Percentiles rank a stretch among this genome's conserved stretches.
Conservation (phyloP, 1,140 invertebrate species). For the Capitella teleta region DNA sequence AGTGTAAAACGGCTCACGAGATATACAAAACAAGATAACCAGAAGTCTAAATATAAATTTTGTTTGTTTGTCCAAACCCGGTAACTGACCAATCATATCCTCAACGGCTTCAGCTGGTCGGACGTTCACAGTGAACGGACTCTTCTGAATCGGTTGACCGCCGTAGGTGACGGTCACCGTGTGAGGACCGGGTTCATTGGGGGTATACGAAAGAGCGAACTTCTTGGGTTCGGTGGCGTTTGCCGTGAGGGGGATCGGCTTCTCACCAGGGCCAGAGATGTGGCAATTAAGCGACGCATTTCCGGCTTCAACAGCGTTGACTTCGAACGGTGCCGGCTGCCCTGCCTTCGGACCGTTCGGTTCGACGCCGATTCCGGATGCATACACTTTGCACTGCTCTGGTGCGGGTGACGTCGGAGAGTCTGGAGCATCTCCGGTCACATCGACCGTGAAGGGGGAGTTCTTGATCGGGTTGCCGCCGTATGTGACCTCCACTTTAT, state of each 20-base stretch:
- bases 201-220: conserved; percentile 65
- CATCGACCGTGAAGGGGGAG: conserved; percentile 31
- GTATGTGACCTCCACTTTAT: conserved; percentile 31
- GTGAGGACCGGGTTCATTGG: conserved; percentile 83
- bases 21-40: no score
- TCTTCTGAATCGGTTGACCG: conserved; percentile 37
- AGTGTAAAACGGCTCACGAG: no score
- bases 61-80: no score
- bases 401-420: no score
- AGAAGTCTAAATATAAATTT: no score
- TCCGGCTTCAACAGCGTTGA: conserved; percentile 66
- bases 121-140: conserved; percentile 57
- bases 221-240: conserved; percentile 63
- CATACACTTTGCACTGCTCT: no score
- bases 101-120: conserved; percentile 68
- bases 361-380: conserved; percentile 66
- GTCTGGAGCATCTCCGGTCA: no score
- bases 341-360: conserved; percentile 58
- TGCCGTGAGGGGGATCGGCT: conserved; percentile 58
- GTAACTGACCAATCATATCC: no score
- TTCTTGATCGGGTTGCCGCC: conserved; percentile 22
- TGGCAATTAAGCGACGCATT: conserved; percentile 62
- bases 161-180: conserved; percentile 85
- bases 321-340: conserved; percentile 63
- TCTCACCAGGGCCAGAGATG: conserved; percentile 62